phyloP scores from a whole-genome alignment of 2,888 invertebrate species.

The Drosophila nr. medialis region DNA sequence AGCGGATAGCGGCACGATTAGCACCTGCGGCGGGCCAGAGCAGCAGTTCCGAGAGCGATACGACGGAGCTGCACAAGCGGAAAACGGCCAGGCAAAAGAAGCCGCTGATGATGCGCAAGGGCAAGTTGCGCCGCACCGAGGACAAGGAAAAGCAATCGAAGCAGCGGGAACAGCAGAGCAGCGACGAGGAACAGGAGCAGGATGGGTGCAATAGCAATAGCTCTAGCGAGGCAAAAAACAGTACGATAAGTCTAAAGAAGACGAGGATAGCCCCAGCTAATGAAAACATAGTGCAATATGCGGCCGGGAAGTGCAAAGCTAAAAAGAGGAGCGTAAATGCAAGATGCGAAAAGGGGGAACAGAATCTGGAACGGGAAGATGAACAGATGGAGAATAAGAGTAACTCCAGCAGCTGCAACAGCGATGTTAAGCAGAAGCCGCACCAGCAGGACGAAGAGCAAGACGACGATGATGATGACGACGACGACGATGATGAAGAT shows the following conservation, averaged over 20 bases:
- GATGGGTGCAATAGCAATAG: conserved; percentile 14
- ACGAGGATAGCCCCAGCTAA: conserved; percentile 5
- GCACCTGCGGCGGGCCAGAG: conserved; percentile 76
- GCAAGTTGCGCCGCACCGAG: conserved; percentile 49
- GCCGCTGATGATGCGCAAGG: conserved; percentile 65
- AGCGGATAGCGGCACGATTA: conserved; percentile 81
- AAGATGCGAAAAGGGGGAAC: neutral
- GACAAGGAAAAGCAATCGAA: conserved; percentile 30
- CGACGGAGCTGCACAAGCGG: conserved; percentile 81
- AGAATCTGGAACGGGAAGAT: conserved; percentile 1
- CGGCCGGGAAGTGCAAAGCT: conserved; percentile 8
- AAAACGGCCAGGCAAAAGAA: conserved; percentile 80
- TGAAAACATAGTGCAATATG: conserved; percentile 42
- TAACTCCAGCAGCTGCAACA: conserved; percentile 18
- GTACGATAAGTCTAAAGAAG: conserved; percentile 7
- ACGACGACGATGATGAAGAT: conserved; percentile 5
- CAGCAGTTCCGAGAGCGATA: conserved; percentile 86
- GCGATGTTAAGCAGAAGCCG: conserved; percentile 23
- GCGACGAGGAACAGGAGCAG: conserved; percentile 23
- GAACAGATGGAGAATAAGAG: conserved; percentile 11
- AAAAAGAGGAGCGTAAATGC: conserved; percentile 8
- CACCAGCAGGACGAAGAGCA: conserved; percentile 6
- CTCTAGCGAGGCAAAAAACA: conserved; percentile 31
- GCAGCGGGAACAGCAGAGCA: conserved; percentile 15
- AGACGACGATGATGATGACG: neutral